Evolutionary conservation across 35 echinoderm and acorn worm genomes (phyloP).

Genomic region (Apostichopus japonicus): DNA sequence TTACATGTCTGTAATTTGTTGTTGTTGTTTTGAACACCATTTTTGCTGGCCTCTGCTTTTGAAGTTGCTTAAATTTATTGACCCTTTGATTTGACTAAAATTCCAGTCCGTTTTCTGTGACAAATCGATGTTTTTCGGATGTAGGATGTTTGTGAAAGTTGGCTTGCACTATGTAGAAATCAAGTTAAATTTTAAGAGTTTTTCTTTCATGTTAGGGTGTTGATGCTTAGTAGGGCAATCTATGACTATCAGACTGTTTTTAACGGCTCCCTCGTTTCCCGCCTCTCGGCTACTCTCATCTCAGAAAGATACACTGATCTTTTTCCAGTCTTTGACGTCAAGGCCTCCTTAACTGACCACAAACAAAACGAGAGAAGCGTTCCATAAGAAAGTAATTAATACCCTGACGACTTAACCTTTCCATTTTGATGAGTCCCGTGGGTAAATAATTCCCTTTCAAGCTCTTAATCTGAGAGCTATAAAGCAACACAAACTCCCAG

Average conservation of each 20-base stretch:
- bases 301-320: background rate
- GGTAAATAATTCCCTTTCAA: slow-evolving; percentile 39
- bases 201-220: background rate
- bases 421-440: slow-evolving; percentile 25
- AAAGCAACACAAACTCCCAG: slow-evolving; percentile 27
- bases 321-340: background rate
- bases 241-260: background rate
- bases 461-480: slow-evolving; percentile 36
- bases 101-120: too few relatives aligned
- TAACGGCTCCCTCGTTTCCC: background rate
- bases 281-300: slow-evolving; percentile 1
- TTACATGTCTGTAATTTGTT: too few relatives aligned
- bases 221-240: background rate
- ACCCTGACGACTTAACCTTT: slow-evolving; percentile 35
- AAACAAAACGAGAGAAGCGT: slow-evolving; percentile 11
- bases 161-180: too few relatives aligned
- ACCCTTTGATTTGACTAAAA: too few relatives aligned
- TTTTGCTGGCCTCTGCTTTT: too few relatives aligned
- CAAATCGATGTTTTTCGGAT: too few relatives aligned
- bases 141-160: too few relatives aligned
- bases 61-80: too few relatives aligned
- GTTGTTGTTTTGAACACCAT: too few relatives aligned
- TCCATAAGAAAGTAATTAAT: slow-evolving; percentile 39
- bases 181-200: too few relatives aligned
- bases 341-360: slow-evolving; percentile 23